Evolutionary conservation across 2,888 invertebrate genomes (phyloP).

Genomic region (Tenthredo mesomela): DNA sequence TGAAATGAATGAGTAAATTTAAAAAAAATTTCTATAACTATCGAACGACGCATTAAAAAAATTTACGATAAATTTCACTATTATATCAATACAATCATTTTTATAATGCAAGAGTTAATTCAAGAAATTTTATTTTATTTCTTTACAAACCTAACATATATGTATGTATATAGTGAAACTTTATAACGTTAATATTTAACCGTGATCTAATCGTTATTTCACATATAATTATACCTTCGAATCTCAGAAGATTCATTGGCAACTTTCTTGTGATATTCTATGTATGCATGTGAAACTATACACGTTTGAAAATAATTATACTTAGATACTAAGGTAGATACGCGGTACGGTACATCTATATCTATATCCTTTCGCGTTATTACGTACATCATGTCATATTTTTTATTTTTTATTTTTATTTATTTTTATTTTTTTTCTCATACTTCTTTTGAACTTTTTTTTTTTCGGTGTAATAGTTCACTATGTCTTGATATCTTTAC

Average conservation of each 20-base stretch:
- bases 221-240: slow-evolving; percentile 11
- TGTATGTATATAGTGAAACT: background rate
- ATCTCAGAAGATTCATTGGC: background rate
- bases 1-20: no score
- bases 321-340: background rate
- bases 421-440: background rate
- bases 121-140: background rate
- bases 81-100: background rate
- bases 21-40: no score
- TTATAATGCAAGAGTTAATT: background rate
- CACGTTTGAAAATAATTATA: slow-evolving; percentile 12
- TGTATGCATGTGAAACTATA: background rate
- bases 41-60: no score
- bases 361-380: background rate
- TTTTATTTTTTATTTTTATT: slow-evolving; percentile 8
- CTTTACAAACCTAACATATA: background rate
- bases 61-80: background rate
- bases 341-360: background rate
- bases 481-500: slow-evolving; percentile 8
- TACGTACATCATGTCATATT: background rate
- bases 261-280: background rate
- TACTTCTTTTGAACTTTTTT: background rate
- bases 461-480: background rate
- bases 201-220: slow-evolving; percentile 33
- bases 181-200: background rate